Evolutionary conservation across 2,888 invertebrate genomes (phyloP).

Genomic region (Euplexia lucipara): DNA sequence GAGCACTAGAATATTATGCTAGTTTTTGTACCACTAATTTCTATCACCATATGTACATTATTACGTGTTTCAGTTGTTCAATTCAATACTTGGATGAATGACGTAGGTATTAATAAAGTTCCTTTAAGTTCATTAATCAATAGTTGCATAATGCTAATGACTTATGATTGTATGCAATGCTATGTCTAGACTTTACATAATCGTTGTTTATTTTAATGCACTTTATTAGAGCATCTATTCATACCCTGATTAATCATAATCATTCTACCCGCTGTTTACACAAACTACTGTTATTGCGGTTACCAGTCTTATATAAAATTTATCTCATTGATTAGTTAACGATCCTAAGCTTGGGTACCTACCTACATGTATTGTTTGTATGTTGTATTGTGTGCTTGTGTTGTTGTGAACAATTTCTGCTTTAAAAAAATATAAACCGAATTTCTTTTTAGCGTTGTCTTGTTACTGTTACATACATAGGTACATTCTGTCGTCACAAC

Average conservation of each 20-base stretch:
- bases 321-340: constrained; percentile 56
- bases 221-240: constrained; percentile 49
- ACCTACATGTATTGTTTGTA: constrained; percentile 55
- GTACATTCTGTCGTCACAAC: constrained; percentile 59
- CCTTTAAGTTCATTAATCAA: constrained; percentile 45
- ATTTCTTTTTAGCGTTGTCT: constrained; percentile 47
- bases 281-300: constrained; percentile 55
- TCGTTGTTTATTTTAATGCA: constrained; percentile 52
- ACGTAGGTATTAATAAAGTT: constrained; percentile 45
- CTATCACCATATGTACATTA: constrained; percentile 8
- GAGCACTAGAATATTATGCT: constrained; percentile 30
- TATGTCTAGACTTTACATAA: constrained; percentile 33
- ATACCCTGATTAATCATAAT: constrained; percentile 45
- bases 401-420: constrained; percentile 55
- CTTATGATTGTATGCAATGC: constrained; percentile 42
- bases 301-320: constrained; percentile 55
- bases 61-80: constrained; percentile 26
- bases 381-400: constrained; percentile 62
- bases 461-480: constrained; percentile 41
- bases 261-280: constrained; percentile 47
- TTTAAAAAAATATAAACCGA: constrained; percentile 52
- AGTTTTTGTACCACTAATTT: constrained; percentile 18
- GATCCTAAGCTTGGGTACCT: constrained; percentile 31
- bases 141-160: constrained; percentile 43
- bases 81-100: constrained; percentile 19